A percentile compares a stretch with the other conserved stretches of the same genome.
Conservation (phyloP, 37 sponge, comb jelly and placozoan species). For the Mnemiopsis leidyi region DNA sequence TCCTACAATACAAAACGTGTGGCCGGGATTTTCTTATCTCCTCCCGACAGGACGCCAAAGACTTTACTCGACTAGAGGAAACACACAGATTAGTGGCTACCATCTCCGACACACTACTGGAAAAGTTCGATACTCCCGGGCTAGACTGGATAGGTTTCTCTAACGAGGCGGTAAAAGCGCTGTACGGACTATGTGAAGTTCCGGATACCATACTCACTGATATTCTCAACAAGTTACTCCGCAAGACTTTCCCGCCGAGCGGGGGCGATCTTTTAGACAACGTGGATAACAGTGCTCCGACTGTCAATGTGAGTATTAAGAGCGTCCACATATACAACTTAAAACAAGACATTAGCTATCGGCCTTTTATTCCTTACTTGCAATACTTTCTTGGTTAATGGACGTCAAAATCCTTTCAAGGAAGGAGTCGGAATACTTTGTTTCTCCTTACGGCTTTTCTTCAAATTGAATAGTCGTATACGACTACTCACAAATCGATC, state of each 20-base stretch:
- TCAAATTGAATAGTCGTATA: too few species aligned
- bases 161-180: slow-evolving; percentile 78
- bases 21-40: too few species aligned
- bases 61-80: not conserved
- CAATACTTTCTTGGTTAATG: too few species aligned
- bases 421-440: not conserved
- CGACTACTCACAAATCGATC: too few species aligned
- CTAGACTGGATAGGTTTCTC: slow-evolving; percentile 78
- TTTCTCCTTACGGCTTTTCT: not conserved
- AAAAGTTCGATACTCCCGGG: not conserved
- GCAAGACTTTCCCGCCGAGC: not conserved
- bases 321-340: too few species aligned
- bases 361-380: too few species aligned
- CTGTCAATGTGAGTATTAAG: slow-evolving; percentile 15
- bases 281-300: not conserved
- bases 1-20: too few species aligned
- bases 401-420: not conserved
- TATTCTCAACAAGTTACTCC: slow-evolving; percentile 69
- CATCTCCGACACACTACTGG: not conserved
- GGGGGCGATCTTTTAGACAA: not conserved
- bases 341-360: too few species aligned
- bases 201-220: slow-evolving; percentile 70
- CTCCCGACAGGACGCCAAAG: slow-evolving; percentile 28
- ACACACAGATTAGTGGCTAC: not conserved
- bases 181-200: slow-evolving; percentile 73